These are phyloP conservation scores for Lacerta agilis DNA, from an alignment of 2,797 vertebrate genomes.

Conservation along the genomic window DNA sequence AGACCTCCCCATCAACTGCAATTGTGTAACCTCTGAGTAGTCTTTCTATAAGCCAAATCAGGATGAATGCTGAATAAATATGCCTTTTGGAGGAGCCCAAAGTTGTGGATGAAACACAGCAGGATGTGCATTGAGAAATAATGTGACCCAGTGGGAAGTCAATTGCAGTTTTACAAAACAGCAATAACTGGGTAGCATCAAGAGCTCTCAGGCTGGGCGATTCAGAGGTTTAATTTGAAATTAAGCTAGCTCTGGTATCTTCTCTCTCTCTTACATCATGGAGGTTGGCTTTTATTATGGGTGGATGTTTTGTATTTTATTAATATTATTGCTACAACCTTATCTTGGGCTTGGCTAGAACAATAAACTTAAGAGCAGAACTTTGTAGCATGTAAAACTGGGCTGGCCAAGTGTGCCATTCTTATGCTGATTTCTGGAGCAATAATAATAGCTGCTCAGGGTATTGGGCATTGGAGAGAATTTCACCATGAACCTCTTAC, in stretches of 20 bases:
- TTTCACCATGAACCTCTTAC: background rate
- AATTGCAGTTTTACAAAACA: background rate
- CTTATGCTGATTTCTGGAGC: background rate
- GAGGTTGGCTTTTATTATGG: too few relatives aligned
- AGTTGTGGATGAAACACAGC: background rate
- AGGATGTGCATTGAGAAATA: background rate
- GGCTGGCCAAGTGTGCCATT: background rate
- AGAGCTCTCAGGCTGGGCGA: background rate
- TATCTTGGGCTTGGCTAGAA: too few relatives aligned
- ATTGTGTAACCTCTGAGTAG: too few relatives aligned
- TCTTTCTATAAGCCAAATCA: too few relatives aligned
- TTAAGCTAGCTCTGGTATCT: background rate
- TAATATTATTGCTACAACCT: too few relatives aligned
- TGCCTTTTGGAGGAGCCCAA: too few relatives aligned
- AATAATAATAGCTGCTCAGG: background rate
- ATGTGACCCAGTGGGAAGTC: background rate
- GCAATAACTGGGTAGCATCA: background rate
- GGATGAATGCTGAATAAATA: too few relatives aligned
- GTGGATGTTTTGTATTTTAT: too few relatives aligned
- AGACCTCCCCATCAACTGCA: too few relatives aligned
- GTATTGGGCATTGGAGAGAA: background rate
- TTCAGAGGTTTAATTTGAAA: background rate
- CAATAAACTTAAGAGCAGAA: too few relatives aligned
- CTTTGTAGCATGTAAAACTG: too few relatives aligned
- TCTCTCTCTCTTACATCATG: too few relatives aligned